Base-by-base conservation (phyloP, 2,113 vertebrate species). In the Salminus brasiliensis region DNA sequence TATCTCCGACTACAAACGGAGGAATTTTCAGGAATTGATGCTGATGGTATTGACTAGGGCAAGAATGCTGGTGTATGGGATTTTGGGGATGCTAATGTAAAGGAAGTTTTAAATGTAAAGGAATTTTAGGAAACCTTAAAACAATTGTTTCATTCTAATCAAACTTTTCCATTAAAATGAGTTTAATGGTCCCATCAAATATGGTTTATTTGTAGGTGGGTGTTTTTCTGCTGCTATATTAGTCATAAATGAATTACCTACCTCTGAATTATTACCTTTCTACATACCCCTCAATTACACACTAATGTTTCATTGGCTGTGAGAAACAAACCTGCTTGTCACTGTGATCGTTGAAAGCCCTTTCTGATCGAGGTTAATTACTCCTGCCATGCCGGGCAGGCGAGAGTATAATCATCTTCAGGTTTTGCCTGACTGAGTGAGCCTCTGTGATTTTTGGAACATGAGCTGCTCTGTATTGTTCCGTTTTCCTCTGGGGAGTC, bases 381-480 rank as follows among this genome's bases (percentile, higher is more conserved):
- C 16, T 36, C 66, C 66, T 70, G 65, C 80, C 75, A 47, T 11
- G 27, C 45, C 34, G 23, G 57, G 27, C 68, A 47, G 45, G 57
- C 27, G 41, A 57, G n/a, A 67, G 63, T 21, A 13, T 45, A 47
- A 82, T 82, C 30, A 41, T 60, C 36, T 41, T 25, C 36, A 76
- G n/a, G 1, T 52, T 25, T 39, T 8, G 23, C 25, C 49, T 62
- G 45, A 66, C 62, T 47, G 62, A 66, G 45, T 71, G 34, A 4
- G 30, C 49, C 16, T 68, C 43, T 60, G 30, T 63, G 27, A 43
- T 69, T 75, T 78, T 53, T 25, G 65, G 71, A 62, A 63, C 41
- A 57, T 39, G 29, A 75, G 16, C 72, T 10, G 30, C 27, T 53
- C 55, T 53, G 18, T 75, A 21, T 74, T 75, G 49, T 76, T 73